Evolutionary conservation across 2,113 vertebrate genomes (phyloP).

Genomic region (Psephotus haematonotus): DNA sequence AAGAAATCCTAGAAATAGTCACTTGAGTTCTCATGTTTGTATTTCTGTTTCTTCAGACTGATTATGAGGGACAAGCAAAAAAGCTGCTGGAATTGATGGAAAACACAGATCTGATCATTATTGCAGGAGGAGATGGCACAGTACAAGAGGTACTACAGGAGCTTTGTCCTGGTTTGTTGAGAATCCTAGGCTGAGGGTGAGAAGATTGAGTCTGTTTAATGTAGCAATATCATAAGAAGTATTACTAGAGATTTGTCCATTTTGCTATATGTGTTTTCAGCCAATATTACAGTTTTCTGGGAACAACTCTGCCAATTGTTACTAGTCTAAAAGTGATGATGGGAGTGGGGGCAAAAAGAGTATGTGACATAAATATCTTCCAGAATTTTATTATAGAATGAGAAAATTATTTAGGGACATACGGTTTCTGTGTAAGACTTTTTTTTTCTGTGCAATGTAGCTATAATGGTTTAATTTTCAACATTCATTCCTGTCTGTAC

Average conservation of each 20-base stretch:
- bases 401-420: neutral
- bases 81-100: constrained; percentile 95
- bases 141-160: constrained; percentile 86
- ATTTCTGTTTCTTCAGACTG: constrained; percentile 82
- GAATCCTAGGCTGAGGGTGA: neutral
- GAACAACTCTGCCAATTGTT: neutral
- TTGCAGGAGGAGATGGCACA: constrained; percentile 95
- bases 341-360: neutral
- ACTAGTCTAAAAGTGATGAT: neutral
- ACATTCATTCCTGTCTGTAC: neutral
- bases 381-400: neutral
- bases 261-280: neutral
- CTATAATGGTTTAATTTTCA: neutral
- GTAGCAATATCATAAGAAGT: neutral
- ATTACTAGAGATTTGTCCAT: neutral
- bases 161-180: neutral
- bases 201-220: neutral
- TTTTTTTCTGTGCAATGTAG: neutral
- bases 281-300: neutral
- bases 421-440: neutral
- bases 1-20: neutral
- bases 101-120: constrained; percentile 90
- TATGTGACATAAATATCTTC: neutral
- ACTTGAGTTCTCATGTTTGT: neutral
- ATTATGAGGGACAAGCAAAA: constrained; percentile 97